Evolutionary conservation across 2,113 vertebrate genomes (phyloP), one percentile per base, ranked within the genome.

Genomic region (Neotoma lepida): DNA sequence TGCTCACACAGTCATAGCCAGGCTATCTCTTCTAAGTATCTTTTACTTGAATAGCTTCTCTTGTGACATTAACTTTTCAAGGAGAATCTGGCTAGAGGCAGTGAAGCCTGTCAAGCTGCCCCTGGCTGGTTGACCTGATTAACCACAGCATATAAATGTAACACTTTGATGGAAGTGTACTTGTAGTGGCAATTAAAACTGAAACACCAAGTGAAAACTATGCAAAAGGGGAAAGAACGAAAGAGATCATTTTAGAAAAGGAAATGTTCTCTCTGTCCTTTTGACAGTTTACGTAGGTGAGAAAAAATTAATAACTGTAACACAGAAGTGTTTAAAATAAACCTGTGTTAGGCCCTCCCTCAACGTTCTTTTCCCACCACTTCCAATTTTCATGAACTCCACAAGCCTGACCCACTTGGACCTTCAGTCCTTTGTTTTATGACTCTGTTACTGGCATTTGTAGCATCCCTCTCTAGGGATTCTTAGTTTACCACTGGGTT

Each of bases 121-220:
- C 20, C 33, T 4, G 35, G 78, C 6, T 12, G 76, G 14, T 28
- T 14, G 39, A 86, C 86, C 61, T 95, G 70, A 81, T 56, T 22
- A 81, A 63, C 8, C 17, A 78, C 0, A 39, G 26, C 20, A 80
- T 28, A 68, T 64, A 92, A 96, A 63, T 17, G 28, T 4, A 41
- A 78, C 5, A 39, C 1, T 66, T 54, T 10, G 20, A 89, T 84
- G 58, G 35, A 93, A 90, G 74, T 2, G 0, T 33, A 22, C 20
- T 94, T 93, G 26, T 87, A 80, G 3, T 84, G 15, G 20, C 20
- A 90, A 76, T n/a, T 49, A 51, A 91, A 91, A 49, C 6, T 56
- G 74, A 96, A 68, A 51, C 6, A 88, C 39, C 44, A 92, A 84
- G 33, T 85, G 33, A 91, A 91, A 96, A 84, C 15, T 70, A 51